A percentile compares a stretch with the other conserved stretches of the same genome.
These are phyloP conservation scores for Cossypha dichroa DNA, from an alignment of 2,797 vertebrate species.

Conservation along the genomic window DNA sequence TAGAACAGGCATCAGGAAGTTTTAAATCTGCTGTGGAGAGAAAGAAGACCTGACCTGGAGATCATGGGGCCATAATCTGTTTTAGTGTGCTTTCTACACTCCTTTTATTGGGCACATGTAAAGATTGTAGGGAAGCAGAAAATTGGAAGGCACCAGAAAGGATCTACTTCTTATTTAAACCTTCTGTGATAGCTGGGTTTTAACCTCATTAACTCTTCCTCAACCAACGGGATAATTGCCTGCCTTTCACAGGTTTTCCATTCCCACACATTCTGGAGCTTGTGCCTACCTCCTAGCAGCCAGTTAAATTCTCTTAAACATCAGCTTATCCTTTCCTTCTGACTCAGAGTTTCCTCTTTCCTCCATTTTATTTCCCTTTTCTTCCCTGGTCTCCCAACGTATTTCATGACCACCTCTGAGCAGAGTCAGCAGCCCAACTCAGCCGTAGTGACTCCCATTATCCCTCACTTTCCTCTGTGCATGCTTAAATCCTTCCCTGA, in stretches of 20 bases:
- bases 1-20: background rate
- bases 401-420: constrained; percentile 35
- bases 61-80: background rate
- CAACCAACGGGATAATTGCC: background rate
- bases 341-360: background rate
- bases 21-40: background rate
- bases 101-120: background rate
- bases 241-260: background rate
- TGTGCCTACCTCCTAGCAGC: background rate
- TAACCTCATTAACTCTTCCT: background rate
- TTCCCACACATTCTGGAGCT: background rate
- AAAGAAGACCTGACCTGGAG: background rate
- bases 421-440: constrained; percentile 6
- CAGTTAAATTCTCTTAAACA: background rate
- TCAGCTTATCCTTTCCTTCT: background rate
- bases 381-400: background rate
- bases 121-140: background rate
- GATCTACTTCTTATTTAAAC: background rate
- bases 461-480: constrained; percentile 46
- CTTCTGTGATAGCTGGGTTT: background rate
- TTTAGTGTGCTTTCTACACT: background rate
- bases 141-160: background rate
- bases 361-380: constrained; percentile 34
- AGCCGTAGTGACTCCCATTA: constrained; percentile 33
- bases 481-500: constrained; percentile 61